These are phyloP conservation scores for Sorex araneus DNA, from an alignment of 2,113 vertebrate genomes.

Conservation along the genomic window DNA sequence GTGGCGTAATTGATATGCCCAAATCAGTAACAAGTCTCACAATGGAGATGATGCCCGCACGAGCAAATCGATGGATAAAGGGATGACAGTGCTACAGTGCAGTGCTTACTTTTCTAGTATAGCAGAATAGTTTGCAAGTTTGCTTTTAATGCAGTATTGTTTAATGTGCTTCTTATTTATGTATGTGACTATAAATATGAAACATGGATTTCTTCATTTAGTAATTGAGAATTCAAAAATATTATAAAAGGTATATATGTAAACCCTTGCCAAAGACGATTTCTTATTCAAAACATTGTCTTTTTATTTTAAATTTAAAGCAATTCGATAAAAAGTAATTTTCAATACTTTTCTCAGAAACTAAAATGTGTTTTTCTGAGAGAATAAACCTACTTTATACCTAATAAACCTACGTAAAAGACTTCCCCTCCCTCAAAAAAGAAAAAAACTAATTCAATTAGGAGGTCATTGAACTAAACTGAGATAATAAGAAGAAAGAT, in stretches of 20 bases:
- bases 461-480: neutral
- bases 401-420: too few relatives aligned
- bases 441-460: constrained; percentile 1
- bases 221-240: neutral
- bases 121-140: neutral
- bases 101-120: too few relatives aligned
- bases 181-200: neutral
- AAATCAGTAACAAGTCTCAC: too few relatives aligned
- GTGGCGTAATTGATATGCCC: too few relatives aligned
- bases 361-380: neutral
- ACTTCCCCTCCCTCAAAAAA: neutral
- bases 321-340: neutral
- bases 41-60: too few relatives aligned
- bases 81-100: too few relatives aligned
- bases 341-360: neutral
- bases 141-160: neutral
- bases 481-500: neutral
- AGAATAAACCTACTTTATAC: too few relatives aligned
- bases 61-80: too few relatives aligned
- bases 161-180: neutral
- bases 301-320: neutral
- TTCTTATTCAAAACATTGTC: neutral
- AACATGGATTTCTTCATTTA: neutral
- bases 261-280: neutral
- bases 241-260: neutral